A percentile compares a stretch with the other conserved stretches of the same genome.
phyloP scores from a whole-genome alignment of 2,888 invertebrate species.

The Acrocyrtus sp. region DNA sequence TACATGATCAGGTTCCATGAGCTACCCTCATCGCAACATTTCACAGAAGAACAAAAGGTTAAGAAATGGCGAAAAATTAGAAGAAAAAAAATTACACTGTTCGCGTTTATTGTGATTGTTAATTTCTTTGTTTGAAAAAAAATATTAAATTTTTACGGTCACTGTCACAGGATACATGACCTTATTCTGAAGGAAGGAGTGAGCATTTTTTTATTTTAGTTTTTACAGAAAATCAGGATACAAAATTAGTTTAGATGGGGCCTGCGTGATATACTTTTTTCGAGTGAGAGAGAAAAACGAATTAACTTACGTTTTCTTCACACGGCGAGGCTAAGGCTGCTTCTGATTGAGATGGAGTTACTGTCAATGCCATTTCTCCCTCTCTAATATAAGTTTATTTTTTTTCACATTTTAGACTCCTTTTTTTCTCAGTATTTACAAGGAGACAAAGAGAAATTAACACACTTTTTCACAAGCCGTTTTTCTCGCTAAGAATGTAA shows the following conservation, averaged over 20 bases:
- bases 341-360: neutral
- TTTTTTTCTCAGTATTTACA: neutral
- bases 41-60: constrained; percentile 3
- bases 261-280: too few species aligned
- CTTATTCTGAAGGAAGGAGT: neutral
- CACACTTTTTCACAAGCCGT: constrained; percentile 32
- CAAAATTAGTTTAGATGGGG: too few species aligned
- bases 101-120: neutral
- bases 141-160: constrained; percentile 44
- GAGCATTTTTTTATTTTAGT: neutral
- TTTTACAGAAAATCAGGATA: too few species aligned
- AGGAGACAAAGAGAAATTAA: constrained; percentile 14
- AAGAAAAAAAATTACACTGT: neutral
- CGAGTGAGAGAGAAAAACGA: constrained; percentile 27
- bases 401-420: too few species aligned
- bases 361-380: constrained; percentile 17
- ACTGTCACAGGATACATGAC: constrained; percentile 27
- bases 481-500: too few species aligned
- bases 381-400: neutral
- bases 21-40: constrained; percentile 5
- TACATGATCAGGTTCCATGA: neutral
- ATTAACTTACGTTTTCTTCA: constrained; percentile 34
- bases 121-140: neutral
- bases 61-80: neutral
- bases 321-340: too few species aligned